A percentile compares a stretch with the other conserved stretches of the same genome.
Conservation (phyloP, 2,888 invertebrate genomes). For the Melinopterus prodromus region DNA sequence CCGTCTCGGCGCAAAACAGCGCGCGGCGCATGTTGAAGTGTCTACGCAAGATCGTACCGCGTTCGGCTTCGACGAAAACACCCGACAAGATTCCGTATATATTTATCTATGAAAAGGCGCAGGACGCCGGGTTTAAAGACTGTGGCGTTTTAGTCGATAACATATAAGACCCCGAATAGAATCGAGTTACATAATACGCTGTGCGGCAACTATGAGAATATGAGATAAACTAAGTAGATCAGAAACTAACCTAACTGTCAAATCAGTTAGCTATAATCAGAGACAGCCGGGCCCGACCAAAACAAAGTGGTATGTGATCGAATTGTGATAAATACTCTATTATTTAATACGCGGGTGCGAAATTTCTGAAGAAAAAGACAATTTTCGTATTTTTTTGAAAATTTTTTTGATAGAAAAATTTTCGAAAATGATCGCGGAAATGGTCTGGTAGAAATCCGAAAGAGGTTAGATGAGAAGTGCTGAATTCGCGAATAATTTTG, state of each 20-base stretch:
- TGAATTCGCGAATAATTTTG: slow-evolving; percentile 26
- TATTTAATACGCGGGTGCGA: slow-evolving; percentile 8
- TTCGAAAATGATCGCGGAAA: not conserved
- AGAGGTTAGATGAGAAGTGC: slow-evolving; percentile 14
- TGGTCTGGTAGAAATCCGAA: not conserved
- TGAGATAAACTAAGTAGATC: not conserved
- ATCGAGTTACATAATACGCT: slow-evolving; percentile 25
- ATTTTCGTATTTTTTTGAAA: not conserved
- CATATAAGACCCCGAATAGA: not conserved
- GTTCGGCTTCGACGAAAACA: not conserved
- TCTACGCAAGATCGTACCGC: not conserved
- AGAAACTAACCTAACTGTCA: not conserved
- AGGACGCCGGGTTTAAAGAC: not conserved
- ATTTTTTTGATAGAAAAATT: not conserved
- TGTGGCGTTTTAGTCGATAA: not conserved
- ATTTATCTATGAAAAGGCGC: not conserved
- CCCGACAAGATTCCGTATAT: not conserved
- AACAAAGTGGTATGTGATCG: slow-evolving; percentile 25
- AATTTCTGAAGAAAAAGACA: not conserved
- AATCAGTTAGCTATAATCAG: not conserved
- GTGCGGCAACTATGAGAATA: slow-evolving; percentile 12
- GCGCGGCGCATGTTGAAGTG: not conserved
- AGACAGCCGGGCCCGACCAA: not conserved
- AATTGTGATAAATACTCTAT: slow-evolving; percentile 13
- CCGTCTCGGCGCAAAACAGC: not conserved